Percentiles rank a stretch among this genome's conserved stretches.
Evolutionary conservation across 2,888 invertebrate species (phyloP).

Genomic region (Nymphalis urticae): DNA sequence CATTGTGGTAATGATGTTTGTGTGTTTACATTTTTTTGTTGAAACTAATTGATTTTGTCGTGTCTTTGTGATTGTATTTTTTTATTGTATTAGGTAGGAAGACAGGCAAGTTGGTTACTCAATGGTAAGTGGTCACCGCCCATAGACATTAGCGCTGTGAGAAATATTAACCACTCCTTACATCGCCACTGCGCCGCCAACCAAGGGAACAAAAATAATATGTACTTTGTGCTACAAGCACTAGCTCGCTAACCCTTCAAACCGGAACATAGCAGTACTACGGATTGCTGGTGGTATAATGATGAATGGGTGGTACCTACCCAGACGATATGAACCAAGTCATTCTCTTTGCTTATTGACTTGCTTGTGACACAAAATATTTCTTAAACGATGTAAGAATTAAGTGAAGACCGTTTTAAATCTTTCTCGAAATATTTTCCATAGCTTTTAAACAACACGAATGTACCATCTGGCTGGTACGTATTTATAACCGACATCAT

Average conservation of each 20-base stretch:
- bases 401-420: conserved; percentile 20
- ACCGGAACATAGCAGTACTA: no score
- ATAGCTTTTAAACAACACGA: conserved; percentile 37
- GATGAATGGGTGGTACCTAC: no score
- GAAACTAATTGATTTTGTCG: not conserved
- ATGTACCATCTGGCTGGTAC: conserved; percentile 59
- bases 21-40: not conserved
- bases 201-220: no score
- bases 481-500: conserved; percentile 67
- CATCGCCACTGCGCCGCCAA: no score
- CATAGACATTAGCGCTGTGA: no score
- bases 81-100: not conserved
- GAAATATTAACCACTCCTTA: no score
- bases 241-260: no score
- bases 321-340: no score
- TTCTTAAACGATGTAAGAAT: not conserved
- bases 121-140: no score
- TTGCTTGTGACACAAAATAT: not conserved
- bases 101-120: no score
- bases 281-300: no score
- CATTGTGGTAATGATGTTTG: not conserved
- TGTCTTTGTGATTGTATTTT: not conserved
- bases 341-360: not conserved
- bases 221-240: no score
- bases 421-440: conserved; percentile 34